These are phyloP conservation scores for Zonitis immaculata DNA, from an alignment of 2,888 invertebrate species.

Conservation along the genomic window DNA sequence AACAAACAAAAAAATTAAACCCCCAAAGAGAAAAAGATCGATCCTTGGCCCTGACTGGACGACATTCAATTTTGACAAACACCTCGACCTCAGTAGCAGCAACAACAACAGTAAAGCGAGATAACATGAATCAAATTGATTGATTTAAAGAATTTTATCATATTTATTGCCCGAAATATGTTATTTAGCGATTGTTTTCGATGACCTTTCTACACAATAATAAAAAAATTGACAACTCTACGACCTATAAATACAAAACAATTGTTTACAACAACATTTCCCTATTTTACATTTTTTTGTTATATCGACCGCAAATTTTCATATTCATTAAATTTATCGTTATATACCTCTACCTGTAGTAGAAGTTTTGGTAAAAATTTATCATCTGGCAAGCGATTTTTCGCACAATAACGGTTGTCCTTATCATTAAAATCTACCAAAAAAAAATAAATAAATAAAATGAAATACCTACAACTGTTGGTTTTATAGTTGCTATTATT, in stretches of 20 bases:
- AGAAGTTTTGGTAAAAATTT: too few species aligned
- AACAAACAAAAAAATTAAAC: too few species aligned
- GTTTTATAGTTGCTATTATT: too few species aligned
- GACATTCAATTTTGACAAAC: background rate
- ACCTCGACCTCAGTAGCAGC: background rate
- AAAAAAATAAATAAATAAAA: too few species aligned
- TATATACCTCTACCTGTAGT: too few species aligned
- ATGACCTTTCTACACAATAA: background rate
- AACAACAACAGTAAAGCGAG: background rate
- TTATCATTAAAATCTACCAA: background rate
- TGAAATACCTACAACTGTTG: too few species aligned
- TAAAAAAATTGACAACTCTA: background rate
- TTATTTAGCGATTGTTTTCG: background rate
- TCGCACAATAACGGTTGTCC: background rate
- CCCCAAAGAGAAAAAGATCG: too few species aligned
- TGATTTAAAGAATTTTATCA: background rate
- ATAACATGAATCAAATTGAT: background rate
- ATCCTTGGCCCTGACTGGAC: conserved; percentile 9
- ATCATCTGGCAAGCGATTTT: background rate
- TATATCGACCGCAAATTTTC: background rate
- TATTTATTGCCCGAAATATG: background rate
- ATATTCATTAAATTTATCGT: background rate
- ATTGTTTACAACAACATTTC: background rate
- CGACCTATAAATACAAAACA: conserved; percentile 3
- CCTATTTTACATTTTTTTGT: background rate